A percentile compares a stretch with the other conserved stretches of the same genome.
Conservation (phyloP, 2,888 invertebrate genomes). For the Phengaris arion region DNA sequence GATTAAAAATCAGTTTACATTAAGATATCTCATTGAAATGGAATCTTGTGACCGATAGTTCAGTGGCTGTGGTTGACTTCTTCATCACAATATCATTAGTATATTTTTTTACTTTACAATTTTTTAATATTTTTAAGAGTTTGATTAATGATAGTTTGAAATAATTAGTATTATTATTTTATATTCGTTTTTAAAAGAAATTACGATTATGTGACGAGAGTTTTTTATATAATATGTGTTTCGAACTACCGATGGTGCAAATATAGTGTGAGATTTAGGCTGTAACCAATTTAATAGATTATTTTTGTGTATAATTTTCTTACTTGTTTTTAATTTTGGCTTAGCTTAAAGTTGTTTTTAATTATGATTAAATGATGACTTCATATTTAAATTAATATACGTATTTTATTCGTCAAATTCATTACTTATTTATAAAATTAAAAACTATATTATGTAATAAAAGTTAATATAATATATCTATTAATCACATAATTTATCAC, state of each 20-base stretch:
- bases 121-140: slow-evolving; percentile 27
- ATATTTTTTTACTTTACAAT: slow-evolving; percentile 20
- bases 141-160: background rate
- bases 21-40: slow-evolving; percentile 33
- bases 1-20: slow-evolving; percentile 10
- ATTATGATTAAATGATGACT: background rate
- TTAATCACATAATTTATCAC: background rate
- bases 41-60: slow-evolving; percentile 39
- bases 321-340: slow-evolving; percentile 6
- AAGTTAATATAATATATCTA: background rate
- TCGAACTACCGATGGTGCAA: slow-evolving; percentile 28
- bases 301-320: slow-evolving; percentile 15
- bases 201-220: background rate
- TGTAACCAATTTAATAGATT: slow-evolving; percentile 24
- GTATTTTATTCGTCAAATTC: background rate
- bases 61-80: slow-evolving; percentile 62
- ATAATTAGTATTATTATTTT: slow-evolving; percentile 25
- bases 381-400: background rate
- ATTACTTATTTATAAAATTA: background rate
- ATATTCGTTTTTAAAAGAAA: background rate
- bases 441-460: background rate
- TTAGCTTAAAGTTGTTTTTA: background rate
- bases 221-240: slow-evolving; percentile 7
- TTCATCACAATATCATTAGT: slow-evolving; percentile 56
- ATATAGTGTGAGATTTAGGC: slow-evolving; percentile 27